Conservation (phyloP, 2,797 vertebrate species). For the Holocentrus rufus region DNA sequence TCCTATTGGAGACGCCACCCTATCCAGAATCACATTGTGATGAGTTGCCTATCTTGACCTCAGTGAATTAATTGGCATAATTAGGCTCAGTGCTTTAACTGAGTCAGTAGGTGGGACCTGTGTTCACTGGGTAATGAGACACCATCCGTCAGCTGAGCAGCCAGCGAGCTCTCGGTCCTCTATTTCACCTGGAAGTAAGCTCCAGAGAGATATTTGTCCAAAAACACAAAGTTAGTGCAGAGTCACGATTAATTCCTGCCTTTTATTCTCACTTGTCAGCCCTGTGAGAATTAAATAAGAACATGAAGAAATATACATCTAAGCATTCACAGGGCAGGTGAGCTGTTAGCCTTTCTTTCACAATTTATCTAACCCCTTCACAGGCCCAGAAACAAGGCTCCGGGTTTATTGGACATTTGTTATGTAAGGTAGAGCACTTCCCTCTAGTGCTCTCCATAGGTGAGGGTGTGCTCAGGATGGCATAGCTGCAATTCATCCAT, state of each 20-base stretch:
- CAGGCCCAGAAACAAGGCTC: constrained; percentile 30
- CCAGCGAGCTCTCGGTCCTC: constrained; percentile 17
- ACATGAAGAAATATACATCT: constrained; percentile 52
- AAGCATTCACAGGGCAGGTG: constrained; percentile 45
- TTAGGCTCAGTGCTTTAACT: not conserved
- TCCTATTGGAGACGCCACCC: not conserved
- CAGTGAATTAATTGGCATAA: not conserved
- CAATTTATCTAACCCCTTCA: constrained; percentile 57
- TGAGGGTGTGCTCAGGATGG: constrained; percentile 54
- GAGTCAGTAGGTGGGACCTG: constrained; percentile 32
- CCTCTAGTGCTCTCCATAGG: constrained; percentile 48
- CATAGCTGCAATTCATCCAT: constrained; percentile 74
- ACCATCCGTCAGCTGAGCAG: constrained; percentile 36
- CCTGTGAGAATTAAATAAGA: constrained; percentile 58
- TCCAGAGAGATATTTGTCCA: constrained; percentile 41
- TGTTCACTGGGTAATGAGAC: constrained; percentile 37
- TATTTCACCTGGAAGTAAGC: constrained; percentile 46
- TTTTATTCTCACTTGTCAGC: constrained; percentile 46
- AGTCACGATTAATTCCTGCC: constrained; percentile 55
- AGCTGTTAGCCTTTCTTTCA: constrained; percentile 69
- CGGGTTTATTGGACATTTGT: constrained; percentile 66
- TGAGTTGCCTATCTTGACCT: not conserved
- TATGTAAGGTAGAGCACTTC: constrained; percentile 56
- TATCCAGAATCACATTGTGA: not conserved
- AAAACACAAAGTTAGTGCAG: constrained; percentile 31